Conservation (phyloP, 2,113 vertebrate species). For the Pristiophorus japonicus region DNA sequence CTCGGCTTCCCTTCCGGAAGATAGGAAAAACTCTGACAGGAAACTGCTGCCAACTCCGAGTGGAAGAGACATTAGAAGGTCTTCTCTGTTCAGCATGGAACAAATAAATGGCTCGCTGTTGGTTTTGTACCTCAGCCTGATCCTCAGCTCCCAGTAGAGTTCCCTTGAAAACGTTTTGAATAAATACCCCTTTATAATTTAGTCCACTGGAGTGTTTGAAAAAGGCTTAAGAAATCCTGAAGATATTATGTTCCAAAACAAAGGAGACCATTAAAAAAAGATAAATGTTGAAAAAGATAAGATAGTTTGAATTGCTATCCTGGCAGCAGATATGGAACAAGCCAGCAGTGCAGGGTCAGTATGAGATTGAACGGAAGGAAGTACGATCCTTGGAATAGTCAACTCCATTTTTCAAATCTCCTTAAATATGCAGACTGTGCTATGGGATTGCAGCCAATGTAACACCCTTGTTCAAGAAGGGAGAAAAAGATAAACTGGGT, state of each 20-base stretch:
- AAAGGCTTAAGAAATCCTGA: slow-evolving; percentile 17
- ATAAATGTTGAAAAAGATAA: slow-evolving; percentile 15
- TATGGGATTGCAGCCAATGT: neutral
- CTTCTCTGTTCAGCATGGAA: slow-evolving; percentile 4
- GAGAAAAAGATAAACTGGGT: neutral
- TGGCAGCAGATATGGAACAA: neutral
- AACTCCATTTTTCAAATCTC: neutral
- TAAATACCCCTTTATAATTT: slow-evolving; percentile 12
- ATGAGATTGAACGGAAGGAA: neutral
- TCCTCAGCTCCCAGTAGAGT: slow-evolving; percentile 9
- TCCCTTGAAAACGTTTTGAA: neutral
- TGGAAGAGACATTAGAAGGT: slow-evolving; percentile 21
- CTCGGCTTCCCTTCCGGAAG: slow-evolving; percentile 17
- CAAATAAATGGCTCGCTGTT: slow-evolving; percentile 26
- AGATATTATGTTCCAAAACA: slow-evolving; percentile 20
- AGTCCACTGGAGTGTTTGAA: neutral
- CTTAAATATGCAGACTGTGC: neutral
- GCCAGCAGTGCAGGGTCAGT: neutral
- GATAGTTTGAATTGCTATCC: slow-evolving; percentile 6
- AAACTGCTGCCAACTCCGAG: neutral
- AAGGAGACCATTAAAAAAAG: neutral
- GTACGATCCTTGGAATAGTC: neutral
- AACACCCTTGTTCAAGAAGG: neutral
- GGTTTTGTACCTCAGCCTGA: slow-evolving; percentile 17
- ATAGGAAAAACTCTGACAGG: neutral